Evolutionary conservation across 2,113 vertebrate genomes (phyloP).

Genomic region (Dascyllus trimaculatus): DNA sequence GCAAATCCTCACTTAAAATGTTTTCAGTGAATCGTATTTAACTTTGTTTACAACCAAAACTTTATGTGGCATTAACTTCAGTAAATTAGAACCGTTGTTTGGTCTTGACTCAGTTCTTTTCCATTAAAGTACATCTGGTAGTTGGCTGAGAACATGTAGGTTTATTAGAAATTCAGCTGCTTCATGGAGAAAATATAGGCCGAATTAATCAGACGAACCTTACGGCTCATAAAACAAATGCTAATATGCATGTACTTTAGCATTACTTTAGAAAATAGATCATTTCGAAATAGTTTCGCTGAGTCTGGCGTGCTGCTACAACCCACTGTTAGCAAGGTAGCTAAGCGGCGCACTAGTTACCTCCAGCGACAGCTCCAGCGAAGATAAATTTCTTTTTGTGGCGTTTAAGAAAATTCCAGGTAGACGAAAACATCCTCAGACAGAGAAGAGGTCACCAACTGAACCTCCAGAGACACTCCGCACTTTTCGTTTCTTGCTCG

Average conservation of each 20-base stretch:
- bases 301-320: slow-evolving; percentile 1
- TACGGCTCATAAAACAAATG: rapidly evolving
- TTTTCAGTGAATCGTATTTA: not conserved
- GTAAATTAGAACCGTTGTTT: not conserved
- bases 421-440: slow-evolving; percentile 88
- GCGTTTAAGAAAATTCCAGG: slow-evolving; percentile 94
- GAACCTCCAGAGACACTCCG: not conserved
- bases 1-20: not conserved
- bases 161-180: not conserved
- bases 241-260: rapidly evolving
- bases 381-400: slow-evolving; percentile 95
- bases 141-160: too few species aligned
- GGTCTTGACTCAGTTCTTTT: too few species aligned
- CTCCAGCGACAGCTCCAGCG: slow-evolving; percentile 90
- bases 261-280: not conserved
- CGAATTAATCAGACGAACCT: not conserved
- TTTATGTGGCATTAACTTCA: rapidly evolving
- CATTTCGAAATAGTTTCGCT: not conserved
- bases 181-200: not conserved
- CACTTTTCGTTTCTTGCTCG: not conserved
- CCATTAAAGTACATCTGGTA: not conserved
- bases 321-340: slow-evolving; percentile 2
- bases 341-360: slow-evolving; percentile 75
- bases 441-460: not conserved
- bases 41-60: rapidly evolving